Evolutionary conservation across 53 echinoderm and acorn worm genomes (phyloP).

Genomic region (Hippasteria phrygiana): DNA sequence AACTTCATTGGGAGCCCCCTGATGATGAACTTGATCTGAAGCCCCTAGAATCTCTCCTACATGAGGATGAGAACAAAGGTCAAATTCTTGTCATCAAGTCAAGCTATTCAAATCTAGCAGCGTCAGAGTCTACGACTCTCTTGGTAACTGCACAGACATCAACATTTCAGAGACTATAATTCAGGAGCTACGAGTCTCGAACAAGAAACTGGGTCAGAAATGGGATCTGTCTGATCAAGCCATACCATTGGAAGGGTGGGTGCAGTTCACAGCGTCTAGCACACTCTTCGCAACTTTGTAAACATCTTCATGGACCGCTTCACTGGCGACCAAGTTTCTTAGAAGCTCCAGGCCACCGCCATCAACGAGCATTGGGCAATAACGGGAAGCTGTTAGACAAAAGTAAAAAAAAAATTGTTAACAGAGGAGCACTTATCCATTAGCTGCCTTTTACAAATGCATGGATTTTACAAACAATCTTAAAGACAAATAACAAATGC

Average conservation of each 20-base stretch:
- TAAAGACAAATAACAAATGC: too few species aligned
- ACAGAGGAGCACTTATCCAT: too few species aligned
- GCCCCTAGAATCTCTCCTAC: too few species aligned
- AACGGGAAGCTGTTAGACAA: constrained; percentile 74
- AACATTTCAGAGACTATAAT: not conserved
- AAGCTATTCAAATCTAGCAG: too few species aligned
- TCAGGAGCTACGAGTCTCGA: not conserved
- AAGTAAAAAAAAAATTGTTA: not conserved
- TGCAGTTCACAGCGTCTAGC: constrained; percentile 76
- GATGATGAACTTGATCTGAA: too few species aligned
- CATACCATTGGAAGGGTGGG: not conserved
- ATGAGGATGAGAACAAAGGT: too few species aligned
- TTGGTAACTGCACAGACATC: not conserved
- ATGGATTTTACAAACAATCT: too few species aligned
- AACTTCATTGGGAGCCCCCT: too few species aligned
- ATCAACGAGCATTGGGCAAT: constrained; percentile 93
- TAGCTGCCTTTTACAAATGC: too few species aligned
- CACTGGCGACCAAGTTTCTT: constrained; percentile 73
- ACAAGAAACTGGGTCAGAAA: not conserved
- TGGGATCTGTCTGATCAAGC: not conserved
- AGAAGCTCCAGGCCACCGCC: constrained; percentile 91
- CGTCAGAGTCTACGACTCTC: not conserved
- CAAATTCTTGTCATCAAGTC: too few species aligned
- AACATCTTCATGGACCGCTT: constrained; percentile 81
- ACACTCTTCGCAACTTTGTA: constrained; percentile 82